A percentile compares a stretch with the other conserved stretches of the same genome.
These are phyloP conservation scores for Molossus molossus DNA, from an alignment of 2,797 vertebrate genomes.

Conservation along the genomic window DNA sequence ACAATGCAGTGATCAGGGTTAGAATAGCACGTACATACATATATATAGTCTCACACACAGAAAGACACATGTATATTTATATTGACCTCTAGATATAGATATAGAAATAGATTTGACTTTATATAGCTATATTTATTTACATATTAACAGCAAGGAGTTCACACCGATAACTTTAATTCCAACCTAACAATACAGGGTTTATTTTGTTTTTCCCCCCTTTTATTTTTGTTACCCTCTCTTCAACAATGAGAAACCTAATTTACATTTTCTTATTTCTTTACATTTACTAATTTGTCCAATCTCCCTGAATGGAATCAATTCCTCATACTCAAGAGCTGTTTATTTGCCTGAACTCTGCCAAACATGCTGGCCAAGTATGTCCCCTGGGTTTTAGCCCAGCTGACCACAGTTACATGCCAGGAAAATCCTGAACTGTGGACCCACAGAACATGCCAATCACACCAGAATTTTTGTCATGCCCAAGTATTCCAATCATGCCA, in stretches of 20 bases:
- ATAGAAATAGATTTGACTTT: neutral
- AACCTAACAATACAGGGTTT: neutral
- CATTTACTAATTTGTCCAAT: neutral
- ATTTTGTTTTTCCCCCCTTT: neutral
- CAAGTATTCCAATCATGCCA: neutral
- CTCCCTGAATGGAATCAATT: neutral
- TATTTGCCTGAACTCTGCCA: neutral
- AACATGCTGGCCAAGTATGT: neutral
- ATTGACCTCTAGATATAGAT: neutral
- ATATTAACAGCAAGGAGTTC: neutral
- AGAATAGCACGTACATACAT: neutral
- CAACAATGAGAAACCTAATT: neutral
- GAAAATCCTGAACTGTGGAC: neutral
- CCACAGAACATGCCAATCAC: neutral
- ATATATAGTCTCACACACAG: neutral
- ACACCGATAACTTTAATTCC: neutral
- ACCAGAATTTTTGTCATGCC: neutral
- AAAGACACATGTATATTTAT: neutral
- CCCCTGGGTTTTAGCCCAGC: neutral
- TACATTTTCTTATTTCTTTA: neutral
- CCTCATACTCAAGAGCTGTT: neutral
- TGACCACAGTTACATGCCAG: neutral
- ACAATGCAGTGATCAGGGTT: neutral
- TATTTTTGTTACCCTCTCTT: neutral
- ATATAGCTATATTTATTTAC: neutral